Percentiles rank a stretch among this genome's conserved stretches.
These are phyloP conservation scores for Cheilosia impressa DNA, from an alignment of 2,888 invertebrate genomes.

Conservation along the genomic window DNA sequence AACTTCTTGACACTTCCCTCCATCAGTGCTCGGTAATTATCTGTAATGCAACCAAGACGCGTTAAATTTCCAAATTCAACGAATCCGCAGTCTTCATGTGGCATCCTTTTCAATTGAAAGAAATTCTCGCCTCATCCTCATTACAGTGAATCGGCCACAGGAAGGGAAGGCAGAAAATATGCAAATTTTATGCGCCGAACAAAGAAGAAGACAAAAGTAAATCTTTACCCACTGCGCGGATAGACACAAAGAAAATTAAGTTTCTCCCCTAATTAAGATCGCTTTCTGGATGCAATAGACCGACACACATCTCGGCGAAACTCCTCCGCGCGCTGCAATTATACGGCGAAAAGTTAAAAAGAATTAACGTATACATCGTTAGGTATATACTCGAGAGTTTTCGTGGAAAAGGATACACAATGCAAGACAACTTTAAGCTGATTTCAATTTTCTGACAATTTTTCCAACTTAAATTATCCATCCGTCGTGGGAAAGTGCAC, in stretches of 20 bases:
- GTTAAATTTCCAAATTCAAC: slow-evolving; percentile 1
- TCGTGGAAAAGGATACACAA: slow-evolving; percentile 27
- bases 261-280: slow-evolving; percentile 71
- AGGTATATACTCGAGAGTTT: slow-evolving; percentile 10
- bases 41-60: neutral
- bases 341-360: slow-evolving; percentile 40
- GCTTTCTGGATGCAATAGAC: slow-evolving; percentile 39
- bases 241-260: slow-evolving; percentile 75
- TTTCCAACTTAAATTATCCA: slow-evolving; percentile 44
- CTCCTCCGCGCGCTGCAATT: slow-evolving; percentile 12
- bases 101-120: neutral
- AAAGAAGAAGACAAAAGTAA: slow-evolving; percentile 70
- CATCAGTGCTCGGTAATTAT: neutral
- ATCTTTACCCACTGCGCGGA: slow-evolving; percentile 65
- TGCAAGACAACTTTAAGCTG: slow-evolving; percentile 50
- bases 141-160: slow-evolving; percentile 36
- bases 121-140: slow-evolving; percentile 38
- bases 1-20: neutral
- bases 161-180: slow-evolving; percentile 51
- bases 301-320: slow-evolving; percentile 8
- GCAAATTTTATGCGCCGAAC: slow-evolving; percentile 58
- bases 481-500: slow-evolving; percentile 17
- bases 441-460: slow-evolving; percentile 52
- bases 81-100: neutral
- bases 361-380: slow-evolving; percentile 46